Evolutionary conservation across 2,888 invertebrate species (phyloP).

Genomic region (Dorcus hopei): DNA sequence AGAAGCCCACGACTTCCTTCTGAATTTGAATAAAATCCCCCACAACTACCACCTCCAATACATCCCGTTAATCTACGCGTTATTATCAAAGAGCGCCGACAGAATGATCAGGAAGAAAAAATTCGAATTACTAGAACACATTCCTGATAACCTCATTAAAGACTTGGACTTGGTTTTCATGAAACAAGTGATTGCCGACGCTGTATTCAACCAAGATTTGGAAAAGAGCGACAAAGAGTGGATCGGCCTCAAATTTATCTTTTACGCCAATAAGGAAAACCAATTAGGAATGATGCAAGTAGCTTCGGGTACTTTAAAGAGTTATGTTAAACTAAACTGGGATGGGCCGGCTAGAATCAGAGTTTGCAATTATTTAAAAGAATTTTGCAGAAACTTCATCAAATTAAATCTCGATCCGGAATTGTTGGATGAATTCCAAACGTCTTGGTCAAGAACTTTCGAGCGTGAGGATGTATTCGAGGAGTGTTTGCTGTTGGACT

Average conservation of each 20-base stretch:
- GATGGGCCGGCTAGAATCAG: not conserved
- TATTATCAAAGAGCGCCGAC: not conserved
- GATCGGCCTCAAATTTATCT: conserved; percentile 5
- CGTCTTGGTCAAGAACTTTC: not conserved
- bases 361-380: conserved; percentile 1
- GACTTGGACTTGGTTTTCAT: conserved; percentile 3
- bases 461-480: not conserved
- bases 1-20: not conserved
- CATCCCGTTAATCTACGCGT: not conserved
- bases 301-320: not conserved
- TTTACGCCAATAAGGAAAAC: not conserved
- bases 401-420: not conserved
- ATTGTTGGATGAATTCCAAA: conserved; percentile 1
- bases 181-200: conserved; percentile 1
- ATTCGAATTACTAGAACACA: not conserved
- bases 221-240: not conserved
- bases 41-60: not conserved
- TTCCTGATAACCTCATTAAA: not conserved
- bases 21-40: not conserved
- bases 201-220: not conserved
- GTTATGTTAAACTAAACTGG: not conserved
- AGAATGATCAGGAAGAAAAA: not conserved
- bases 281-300: not conserved
- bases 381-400: not conserved
- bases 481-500: conserved; percentile 4